Base-by-base conservation (phyloP, 1,140 invertebrate species). In the Globodera rostochiensis region DNA sequence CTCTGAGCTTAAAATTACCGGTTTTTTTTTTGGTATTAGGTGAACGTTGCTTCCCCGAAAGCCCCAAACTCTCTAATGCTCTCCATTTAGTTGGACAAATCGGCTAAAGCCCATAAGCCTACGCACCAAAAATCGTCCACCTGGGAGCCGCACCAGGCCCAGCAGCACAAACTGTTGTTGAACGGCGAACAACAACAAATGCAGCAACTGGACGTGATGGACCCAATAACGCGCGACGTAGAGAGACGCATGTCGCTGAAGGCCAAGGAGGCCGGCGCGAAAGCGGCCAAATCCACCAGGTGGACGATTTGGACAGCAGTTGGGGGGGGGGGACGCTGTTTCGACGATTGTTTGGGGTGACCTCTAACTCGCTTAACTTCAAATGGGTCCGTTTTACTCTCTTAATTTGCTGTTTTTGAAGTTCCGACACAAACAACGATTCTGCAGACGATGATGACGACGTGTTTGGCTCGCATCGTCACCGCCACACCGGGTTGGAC, bases 181-280 rank as follows among this genome's bases (percentile, higher is more conserved):
- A 6, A 11, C 25, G 69, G 60, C n/a, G 49, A 70, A 5, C 70
- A 53, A 69, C 53, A 69, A 25, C 64, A 66, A 8, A 25, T 64
- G 21, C 49, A 21, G 46, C 84, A 86, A n/a, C 21, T 67, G 25
- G 84, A 85, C 13, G 80, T 84, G 4, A 86, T 85, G 15, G 86
- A 87, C 84, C 86, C 86, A 25, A 84, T 87, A n/a, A 88, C 86
- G 11, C 69, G 82, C 57, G 87, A 87, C 73, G 85, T 87, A 49
- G 80, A 89, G 57, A 75, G 86, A 53, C 53, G 87, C 77, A 86
- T 88, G 86, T 87, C 87, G 15, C 74, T 87, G 57, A 77, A 81
- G 64, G 60, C 49, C 46, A 78, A 78, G 70, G 49, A 69, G 77
- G 66, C 74, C 74, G 74, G 11, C 21, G 69, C 69, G 36, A 71